Evolutionary conservation across 2,888 invertebrate genomes (phyloP), one percentile per base, ranked within the genome.

Genomic region (Cordylochernes scorpioides): DNA sequence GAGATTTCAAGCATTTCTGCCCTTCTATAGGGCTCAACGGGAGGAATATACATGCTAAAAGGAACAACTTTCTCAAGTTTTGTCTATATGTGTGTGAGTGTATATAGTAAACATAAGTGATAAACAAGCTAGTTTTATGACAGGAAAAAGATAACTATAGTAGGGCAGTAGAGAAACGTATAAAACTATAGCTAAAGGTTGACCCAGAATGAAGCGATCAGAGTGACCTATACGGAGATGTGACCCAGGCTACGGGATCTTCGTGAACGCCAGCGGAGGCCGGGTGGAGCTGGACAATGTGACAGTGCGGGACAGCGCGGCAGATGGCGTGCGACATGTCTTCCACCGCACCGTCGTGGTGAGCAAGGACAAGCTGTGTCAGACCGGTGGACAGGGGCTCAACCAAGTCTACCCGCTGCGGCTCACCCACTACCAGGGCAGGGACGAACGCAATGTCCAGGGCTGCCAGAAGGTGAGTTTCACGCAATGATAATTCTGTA

Each of bases 201-300:
- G n/a, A n/a, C n/a, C n/a, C n/a, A n/a, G n/a, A n/a, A n/a, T n/a
- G n/a, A n/a, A n/a, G n/a, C n/a, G n/a, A n/a, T n/a, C n/a, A n/a
- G n/a, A n/a, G n/a, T n/a, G n/a, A n/a, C n/a, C n/a, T n/a, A n/a
- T n/a, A n/a, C n/a, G n/a, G n/a, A n/a, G n/a, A n/a, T n/a, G n/a
- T n/a, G n/a, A n/a, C n/a, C n/a, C n/a, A 62, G 80, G 84, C 33
- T 73, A 77, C 47, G 84, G 84, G 15, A 60, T 84, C 29, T 82
- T 73, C 54, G 65, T 84, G 24, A 84, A 86, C 57, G 77, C 77
- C 39, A 75, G 74, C 28, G 71, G 69, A 45, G 84, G 84, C 2
- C 61, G 71, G 47, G 63, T 72, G 6, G 65, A 67, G 42, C 60
- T 88, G 29, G 70, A 73, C 40, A 68, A 69, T 40, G 74, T 78